These are phyloP conservation scores for Drosophila meridiana DNA, from an alignment of 2,888 invertebrate species.

Conservation along the genomic window DNA sequence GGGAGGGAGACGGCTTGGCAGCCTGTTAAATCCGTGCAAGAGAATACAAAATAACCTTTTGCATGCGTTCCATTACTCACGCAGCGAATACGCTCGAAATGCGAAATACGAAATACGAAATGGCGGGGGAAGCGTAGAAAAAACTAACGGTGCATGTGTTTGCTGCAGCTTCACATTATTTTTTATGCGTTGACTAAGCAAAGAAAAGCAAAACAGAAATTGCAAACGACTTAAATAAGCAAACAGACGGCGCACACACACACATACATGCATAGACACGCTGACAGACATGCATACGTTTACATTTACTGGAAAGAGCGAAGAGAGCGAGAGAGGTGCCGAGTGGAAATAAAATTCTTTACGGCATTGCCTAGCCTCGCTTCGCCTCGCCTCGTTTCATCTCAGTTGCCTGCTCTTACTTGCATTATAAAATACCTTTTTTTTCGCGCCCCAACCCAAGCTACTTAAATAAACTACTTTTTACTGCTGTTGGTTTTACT, in stretches of 20 bases:
- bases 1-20: not conserved
- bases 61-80: conserved; percentile 45
- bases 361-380: conserved; percentile 19
- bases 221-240: conserved; percentile 78
- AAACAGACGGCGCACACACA: conserved; percentile 50
- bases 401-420: conserved; percentile 10
- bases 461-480: conserved; percentile 76
- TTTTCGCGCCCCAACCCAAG: conserved; percentile 44
- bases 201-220: conserved; percentile 74
- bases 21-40: conserved; percentile 42
- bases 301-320: conserved; percentile 10
- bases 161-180: conserved; percentile 67
- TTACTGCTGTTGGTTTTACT: conserved; percentile 55
- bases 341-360: conserved; percentile 43
- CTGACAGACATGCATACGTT: conserved; percentile 14
- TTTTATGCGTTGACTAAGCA: conserved; percentile 75
- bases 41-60: conserved; percentile 55
- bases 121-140: not conserved
- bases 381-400: not conserved
- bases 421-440: conserved; percentile 56
- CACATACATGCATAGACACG: conserved; percentile 12
- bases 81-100: conserved; percentile 30
- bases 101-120: conserved; percentile 1
- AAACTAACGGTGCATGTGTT: conserved; percentile 50
- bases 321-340: not conserved